phyloP scores from a whole-genome alignment of 2,113 vertebrate genomes.

The Halcyon senegalensis region DNA sequence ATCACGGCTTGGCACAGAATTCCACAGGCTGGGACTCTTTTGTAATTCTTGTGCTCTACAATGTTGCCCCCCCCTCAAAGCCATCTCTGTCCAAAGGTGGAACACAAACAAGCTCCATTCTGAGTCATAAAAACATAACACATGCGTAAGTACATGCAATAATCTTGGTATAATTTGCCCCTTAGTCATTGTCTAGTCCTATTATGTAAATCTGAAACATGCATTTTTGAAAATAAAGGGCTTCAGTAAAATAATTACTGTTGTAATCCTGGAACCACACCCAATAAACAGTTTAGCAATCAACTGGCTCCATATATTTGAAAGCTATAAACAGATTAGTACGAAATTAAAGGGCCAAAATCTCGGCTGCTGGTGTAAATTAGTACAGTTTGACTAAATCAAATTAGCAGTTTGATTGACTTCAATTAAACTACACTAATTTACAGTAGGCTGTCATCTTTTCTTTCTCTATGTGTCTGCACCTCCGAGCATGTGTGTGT shows the following conservation, averaged over 20 bases:
- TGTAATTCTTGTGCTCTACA: conserved; percentile 52
- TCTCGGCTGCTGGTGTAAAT: conserved; percentile 41
- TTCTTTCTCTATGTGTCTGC: background rate
- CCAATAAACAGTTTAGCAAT: conserved; percentile 78
- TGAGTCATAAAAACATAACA: conserved; percentile 77
- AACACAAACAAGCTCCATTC: conserved; percentile 72
- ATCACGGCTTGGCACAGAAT: conserved; percentile 44
- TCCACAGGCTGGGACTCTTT: conserved; percentile 48
- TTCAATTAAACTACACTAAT: conserved; percentile 48
- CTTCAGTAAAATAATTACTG: conserved; percentile 71
- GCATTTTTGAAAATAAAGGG: conserved; percentile 73
- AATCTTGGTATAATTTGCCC: conserved; percentile 80
- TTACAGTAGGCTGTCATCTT: conserved; percentile 15
- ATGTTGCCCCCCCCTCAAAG: background rate
- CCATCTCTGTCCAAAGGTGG: conserved; percentile 71
- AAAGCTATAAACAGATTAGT: conserved; percentile 69
- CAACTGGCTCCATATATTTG: conserved; percentile 56
- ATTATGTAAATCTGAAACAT: conserved; percentile 82
- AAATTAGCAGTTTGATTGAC: conserved; percentile 61
- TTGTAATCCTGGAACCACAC: conserved; percentile 70
- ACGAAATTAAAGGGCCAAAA: conserved; percentile 35
- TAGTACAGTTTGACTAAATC: conserved; percentile 26
- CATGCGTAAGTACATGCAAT: conserved; percentile 78
- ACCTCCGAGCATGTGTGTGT: background rate
- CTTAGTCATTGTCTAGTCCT: conserved; percentile 84